Evolutionary conservation across 2,113 vertebrate species (phyloP), one percentile per base, ranked within the genome.

Genomic region (Octodon degus): DNA sequence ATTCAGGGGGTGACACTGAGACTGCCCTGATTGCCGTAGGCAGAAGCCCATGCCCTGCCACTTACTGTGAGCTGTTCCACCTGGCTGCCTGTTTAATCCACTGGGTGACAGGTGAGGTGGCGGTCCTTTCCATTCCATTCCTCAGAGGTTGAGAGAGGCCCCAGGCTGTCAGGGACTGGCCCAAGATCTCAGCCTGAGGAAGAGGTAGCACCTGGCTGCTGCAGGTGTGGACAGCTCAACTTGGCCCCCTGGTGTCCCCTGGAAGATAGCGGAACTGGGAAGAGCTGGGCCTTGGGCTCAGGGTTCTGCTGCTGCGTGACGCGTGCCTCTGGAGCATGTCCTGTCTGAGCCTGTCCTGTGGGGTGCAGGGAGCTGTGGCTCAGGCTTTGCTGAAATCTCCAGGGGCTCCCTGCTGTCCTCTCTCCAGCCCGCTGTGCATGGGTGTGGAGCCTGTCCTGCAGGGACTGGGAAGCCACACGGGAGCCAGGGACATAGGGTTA

Each of bases 31-130:
- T 11, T 27, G 13, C 5, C 0, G 2, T 5, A 11, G 20, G 8
- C 0, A 30, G 37, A 37, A 5, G 25, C 14, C 8, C 0, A 2
- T 19, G 1, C n/a, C n/a, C n/a, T 0, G 20, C n/a, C 12, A 6
- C 24, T n/a, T 43, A 50, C 40, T 0, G 0, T 0, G 30, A 67
- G 68, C 77, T 13, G 70, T 47, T 5, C n/a, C 1, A 27, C 2
- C 11, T 2, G 32, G 12, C 2, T 1, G 32, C 27, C 24, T 17
- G 0, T 32, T 37, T 9, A 19, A 16, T 24, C 40, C 67, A 65
- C 58, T 47, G 13, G 5, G 40, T n/a, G 4, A 5, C 5, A 3
- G 63, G 27, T n/a, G 1, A 24, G 96, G 47, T 34, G 24, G 82
- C 3, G 55, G 7, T 25, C 70, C 4, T 20, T 63, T 50, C 7